These are phyloP conservation scores for Xylota segnis DNA, from an alignment of 2,888 invertebrate genomes.

Conservation along the genomic window DNA sequence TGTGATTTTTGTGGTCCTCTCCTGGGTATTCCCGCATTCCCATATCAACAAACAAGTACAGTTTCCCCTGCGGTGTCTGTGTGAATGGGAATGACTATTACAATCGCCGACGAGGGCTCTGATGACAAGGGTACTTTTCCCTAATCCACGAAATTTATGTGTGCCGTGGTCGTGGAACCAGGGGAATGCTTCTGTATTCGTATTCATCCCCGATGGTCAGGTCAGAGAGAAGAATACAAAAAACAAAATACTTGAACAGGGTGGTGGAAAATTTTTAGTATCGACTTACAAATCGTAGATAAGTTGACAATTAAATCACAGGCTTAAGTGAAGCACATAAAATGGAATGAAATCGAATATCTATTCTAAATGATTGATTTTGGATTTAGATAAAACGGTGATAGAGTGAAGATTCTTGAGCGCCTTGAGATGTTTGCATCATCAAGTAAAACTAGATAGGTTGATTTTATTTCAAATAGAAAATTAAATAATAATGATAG, in stretches of 20 bases:
- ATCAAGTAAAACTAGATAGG: too few relatives aligned
- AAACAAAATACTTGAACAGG: not conserved
- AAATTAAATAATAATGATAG: too few relatives aligned
- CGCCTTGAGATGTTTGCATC: too few relatives aligned
- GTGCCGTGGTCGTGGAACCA: not conserved
- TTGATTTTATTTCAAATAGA: too few relatives aligned
- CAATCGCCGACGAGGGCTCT: slow-evolving; percentile 20
- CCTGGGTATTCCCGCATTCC: slow-evolving; percentile 64
- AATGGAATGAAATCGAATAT: too few relatives aligned
- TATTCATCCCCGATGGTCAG: slow-evolving; percentile 16
- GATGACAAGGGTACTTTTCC: slow-evolving; percentile 39
- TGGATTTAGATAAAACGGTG: too few relatives aligned
- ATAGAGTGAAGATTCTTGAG: too few relatives aligned
- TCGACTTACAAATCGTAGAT: not conserved
- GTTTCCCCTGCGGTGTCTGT: slow-evolving; percentile 18
- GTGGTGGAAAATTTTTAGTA: not conserved
- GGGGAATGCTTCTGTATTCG: slow-evolving; percentile 19
- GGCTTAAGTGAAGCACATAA: too few relatives aligned
- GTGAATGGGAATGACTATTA: slow-evolving; percentile 20
- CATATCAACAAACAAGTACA: slow-evolving; percentile 24
- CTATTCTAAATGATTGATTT: too few relatives aligned
- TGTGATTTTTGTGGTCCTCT: slow-evolving; percentile 58
- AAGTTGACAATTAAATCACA: not conserved
- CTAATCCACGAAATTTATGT: slow-evolving; percentile 22
- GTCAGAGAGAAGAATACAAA: not conserved